Percentiles rank a stretch among this genome's conserved stretches.
These are phyloP conservation scores for Neuroterus valhalla DNA, from an alignment of 1,140 invertebrate species.

Conservation along the genomic window DNA sequence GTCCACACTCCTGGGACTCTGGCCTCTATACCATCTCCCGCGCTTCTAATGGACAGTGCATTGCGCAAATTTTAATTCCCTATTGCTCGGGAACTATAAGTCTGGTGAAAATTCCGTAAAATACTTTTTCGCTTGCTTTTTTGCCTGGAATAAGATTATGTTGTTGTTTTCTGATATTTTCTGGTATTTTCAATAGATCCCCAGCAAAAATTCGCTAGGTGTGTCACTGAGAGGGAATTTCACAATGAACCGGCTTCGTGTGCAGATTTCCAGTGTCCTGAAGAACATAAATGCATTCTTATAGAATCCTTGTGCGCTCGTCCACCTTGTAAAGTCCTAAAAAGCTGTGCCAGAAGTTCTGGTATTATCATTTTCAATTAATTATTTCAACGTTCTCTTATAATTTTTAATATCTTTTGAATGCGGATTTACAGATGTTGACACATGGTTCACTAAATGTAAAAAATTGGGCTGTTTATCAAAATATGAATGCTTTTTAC, in stretches of 20 bases:
- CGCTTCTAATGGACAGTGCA: not conserved
- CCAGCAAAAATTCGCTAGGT: conserved; percentile 57
- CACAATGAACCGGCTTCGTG: conserved; percentile 57
- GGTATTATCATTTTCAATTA: conserved; percentile 46
- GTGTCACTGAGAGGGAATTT: conserved; percentile 56
- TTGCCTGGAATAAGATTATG: not conserved
- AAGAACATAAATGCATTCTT: conserved; percentile 58
- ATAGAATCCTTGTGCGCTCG: conserved; percentile 55
- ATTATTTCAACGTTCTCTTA: conserved; percentile 3
- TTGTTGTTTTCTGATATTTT: not conserved
- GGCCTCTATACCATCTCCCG: not conserved
- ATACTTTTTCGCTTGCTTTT: not conserved
- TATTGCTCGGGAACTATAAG: not conserved
- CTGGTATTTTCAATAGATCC: conserved; percentile 45
- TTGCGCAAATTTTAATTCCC: not conserved
- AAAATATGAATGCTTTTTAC: conserved; percentile 62
- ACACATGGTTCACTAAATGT: conserved; percentile 55
- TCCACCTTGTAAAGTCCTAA: conserved; percentile 63
- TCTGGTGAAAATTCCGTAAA: not conserved
- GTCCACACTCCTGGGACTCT: not conserved
- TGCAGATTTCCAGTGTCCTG: conserved; percentile 54
- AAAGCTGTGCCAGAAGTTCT: conserved; percentile 53
- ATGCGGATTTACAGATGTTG: conserved; percentile 48
- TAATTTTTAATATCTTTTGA: not conserved
- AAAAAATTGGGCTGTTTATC: conserved; percentile 58